phyloP scores from a whole-genome alignment of 1,140 invertebrate genomes.

The Caenorhabditis tropicalis region DNA sequence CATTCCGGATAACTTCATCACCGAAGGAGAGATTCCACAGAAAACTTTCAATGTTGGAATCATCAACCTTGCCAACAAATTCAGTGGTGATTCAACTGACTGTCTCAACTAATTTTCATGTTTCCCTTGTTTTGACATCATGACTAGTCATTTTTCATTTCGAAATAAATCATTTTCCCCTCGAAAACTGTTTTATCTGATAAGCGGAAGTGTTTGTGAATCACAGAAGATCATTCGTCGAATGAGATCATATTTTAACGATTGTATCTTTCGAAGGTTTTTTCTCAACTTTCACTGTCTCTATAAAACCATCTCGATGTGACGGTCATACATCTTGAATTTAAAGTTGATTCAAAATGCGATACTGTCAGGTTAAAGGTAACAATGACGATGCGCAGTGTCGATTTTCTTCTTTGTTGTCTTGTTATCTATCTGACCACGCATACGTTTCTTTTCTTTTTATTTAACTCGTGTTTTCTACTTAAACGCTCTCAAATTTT shows the following conservation, averaged over 20 bases:
- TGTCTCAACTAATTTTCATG: conserved; percentile 60
- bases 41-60: conserved; percentile 64
- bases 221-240: neutral
- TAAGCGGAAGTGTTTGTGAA: neutral
- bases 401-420: conserved; percentile 1
- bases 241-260: neutral
- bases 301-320: neutral
- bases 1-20: conserved; percentile 67
- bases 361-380: neutral
- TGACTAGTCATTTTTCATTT: neutral
- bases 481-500: neutral
- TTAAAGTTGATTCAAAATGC: neutral
- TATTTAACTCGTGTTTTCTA: neutral
- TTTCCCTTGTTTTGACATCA: neutral
- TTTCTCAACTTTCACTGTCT: neutral
- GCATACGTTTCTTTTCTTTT: neutral
- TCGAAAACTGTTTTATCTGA: conserved; percentile 18
- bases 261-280: neutral
- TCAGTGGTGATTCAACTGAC: conserved; percentile 64
- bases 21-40: conserved; percentile 57
- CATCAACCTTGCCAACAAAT: conserved; percentile 66
- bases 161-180: neutral
- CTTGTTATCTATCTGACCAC: conserved; percentile 33
- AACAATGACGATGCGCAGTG: neutral
- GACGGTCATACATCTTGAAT: neutral